Evolutionary conservation across 2,113 vertebrate genomes (phyloP).

Genomic region (Eira barbara): DNA sequence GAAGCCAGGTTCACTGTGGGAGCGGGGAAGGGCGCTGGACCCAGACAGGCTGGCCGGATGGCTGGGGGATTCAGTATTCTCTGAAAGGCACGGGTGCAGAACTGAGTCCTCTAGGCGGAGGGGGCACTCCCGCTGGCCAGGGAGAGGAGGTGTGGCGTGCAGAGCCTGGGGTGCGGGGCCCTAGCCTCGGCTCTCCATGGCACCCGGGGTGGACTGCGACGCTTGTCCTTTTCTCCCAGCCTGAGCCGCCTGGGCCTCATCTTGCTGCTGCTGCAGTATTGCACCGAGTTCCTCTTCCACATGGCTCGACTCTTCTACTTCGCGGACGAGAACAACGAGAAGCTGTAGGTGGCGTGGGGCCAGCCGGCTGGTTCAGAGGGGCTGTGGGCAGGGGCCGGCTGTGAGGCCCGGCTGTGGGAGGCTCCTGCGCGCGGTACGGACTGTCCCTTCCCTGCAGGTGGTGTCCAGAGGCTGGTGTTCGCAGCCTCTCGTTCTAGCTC

Average conservation of each 20-base stretch:
- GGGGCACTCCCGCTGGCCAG: neutral
- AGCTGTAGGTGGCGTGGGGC: conserved; percentile 86
- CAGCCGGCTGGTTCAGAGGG: neutral
- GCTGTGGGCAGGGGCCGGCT: too few species aligned
- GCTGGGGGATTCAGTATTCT: accelerated
- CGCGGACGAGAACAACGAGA: conserved; percentile 95
- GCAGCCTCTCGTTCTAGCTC: neutral
- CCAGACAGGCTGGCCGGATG: neutral
- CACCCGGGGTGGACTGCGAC: neutral
- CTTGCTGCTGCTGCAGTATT: conserved; percentile 93
- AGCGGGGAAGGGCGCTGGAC: accelerated
- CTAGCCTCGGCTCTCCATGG: accelerated
- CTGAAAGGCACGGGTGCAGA: neutral
- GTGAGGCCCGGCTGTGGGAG: neutral
- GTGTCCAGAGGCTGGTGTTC: neutral
- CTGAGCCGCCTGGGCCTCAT: conserved; percentile 93
- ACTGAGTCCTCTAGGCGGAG: neutral
- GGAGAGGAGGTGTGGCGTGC: neutral
- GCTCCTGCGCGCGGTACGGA: neutral
- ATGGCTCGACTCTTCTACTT: conserved; percentile 94
- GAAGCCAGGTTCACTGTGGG: neutral
- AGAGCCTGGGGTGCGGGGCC: neutral
- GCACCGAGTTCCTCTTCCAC: conserved; percentile 94
- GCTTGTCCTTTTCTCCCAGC: conserved; percentile 74
- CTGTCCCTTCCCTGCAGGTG: neutral